Percentiles rank a stretch among this genome's conserved stretches.
Conservation (phyloP, 2,797 vertebrate species). For the Carcharodon carcharias region DNA sequence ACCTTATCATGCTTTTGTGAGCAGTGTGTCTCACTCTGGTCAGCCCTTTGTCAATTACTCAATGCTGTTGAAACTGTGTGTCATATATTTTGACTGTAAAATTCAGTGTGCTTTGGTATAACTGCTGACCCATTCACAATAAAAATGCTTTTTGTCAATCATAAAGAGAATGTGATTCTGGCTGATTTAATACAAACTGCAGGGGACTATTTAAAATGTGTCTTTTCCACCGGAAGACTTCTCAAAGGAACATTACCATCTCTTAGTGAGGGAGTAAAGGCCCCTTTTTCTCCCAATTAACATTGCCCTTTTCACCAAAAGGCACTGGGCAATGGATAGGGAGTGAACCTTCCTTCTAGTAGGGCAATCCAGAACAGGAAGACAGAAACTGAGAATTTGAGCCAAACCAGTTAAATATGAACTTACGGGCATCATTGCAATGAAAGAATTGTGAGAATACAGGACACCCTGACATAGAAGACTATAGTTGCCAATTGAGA, state of each 20-base stretch:
- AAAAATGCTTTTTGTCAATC: background rate
- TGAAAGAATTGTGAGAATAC: background rate
- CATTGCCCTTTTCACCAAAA: background rate
- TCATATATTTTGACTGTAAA: background rate
- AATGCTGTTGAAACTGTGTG: background rate
- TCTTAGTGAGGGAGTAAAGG: background rate
- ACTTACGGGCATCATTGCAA: background rate
- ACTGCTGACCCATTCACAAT: background rate
- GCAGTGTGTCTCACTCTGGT: background rate
- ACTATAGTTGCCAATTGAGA: background rate
- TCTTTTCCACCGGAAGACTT: background rate
- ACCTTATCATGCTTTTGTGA: background rate
- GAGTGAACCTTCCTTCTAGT: background rate
- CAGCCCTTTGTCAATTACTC: background rate
- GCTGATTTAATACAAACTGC: background rate
- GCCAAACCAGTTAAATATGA: background rate
- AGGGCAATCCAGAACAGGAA: background rate
- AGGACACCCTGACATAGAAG: background rate
- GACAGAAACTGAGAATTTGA: too few relatives aligned
- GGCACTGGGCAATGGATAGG: background rate
- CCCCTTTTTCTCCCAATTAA: background rate
- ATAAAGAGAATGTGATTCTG: background rate
- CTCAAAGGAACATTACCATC: background rate
- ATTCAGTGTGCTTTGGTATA: background rate
- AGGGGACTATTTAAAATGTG: background rate